These are phyloP conservation scores for Nestor notabilis DNA, from an alignment of 2,113 vertebrate species.

Conservation along the genomic window DNA sequence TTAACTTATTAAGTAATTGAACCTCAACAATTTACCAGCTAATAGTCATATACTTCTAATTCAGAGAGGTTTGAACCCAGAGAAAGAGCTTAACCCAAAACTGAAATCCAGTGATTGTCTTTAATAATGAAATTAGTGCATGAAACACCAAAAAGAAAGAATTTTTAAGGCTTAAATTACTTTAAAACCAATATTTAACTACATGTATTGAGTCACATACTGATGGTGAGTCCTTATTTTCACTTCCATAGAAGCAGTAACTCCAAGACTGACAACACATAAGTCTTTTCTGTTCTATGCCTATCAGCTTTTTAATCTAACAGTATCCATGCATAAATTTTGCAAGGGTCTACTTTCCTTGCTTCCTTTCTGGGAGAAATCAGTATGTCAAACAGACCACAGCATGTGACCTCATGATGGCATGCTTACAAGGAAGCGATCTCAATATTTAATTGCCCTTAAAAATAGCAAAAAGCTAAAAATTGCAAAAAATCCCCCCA, in stretches of 20 bases:
- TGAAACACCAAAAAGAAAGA: background rate
- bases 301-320: background rate
- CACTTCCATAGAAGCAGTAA: background rate
- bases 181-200: background rate
- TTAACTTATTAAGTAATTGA: background rate
- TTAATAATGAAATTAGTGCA: conserved; percentile 14
- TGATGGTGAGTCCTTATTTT: background rate
- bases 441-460: conserved; percentile 43
- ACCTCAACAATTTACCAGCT: background rate
- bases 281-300: background rate
- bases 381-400: background rate
- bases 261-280: background rate
- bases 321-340: background rate
- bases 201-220: background rate
- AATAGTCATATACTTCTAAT: background rate
- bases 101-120: background rate
- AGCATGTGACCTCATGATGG: background rate
- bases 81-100: background rate
- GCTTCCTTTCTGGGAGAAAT: background rate
- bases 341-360: background rate
- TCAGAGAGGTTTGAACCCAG: background rate
- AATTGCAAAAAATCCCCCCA: background rate
- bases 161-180: background rate
- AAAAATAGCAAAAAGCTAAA: background rate
- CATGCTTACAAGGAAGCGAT: background rate